These are phyloP conservation scores for Anhinga anhinga DNA, from an alignment of 2,113 vertebrate species.

Conservation along the genomic window DNA sequence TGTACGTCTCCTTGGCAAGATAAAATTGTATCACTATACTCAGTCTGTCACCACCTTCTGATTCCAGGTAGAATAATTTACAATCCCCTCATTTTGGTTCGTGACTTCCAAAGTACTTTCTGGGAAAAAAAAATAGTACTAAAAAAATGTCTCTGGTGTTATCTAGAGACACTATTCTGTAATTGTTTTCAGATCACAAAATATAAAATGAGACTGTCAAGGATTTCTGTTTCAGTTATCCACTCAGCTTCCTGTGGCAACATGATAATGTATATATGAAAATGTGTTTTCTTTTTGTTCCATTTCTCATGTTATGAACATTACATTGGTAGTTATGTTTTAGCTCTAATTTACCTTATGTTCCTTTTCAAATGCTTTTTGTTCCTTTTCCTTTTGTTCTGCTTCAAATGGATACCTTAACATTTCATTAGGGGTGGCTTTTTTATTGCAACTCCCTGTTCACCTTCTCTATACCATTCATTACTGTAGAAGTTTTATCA, in stretches of 20 bases:
- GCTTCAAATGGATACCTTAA: background rate
- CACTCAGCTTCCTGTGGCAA: background rate
- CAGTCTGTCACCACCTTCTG: background rate
- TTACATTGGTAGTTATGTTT: background rate
- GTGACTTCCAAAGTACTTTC: background rate
- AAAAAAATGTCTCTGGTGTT: no score
- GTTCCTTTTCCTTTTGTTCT: background rate
- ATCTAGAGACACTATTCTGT: background rate
- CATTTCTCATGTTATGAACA: background rate
- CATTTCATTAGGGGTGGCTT: accelerated
- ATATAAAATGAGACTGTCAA: background rate
- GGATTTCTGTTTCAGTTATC: background rate
- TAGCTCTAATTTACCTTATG: background rate
- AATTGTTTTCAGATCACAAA: background rate
- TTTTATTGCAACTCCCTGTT: background rate
- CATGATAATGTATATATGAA: background rate
- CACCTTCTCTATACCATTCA: background rate
- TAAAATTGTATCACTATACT: background rate
- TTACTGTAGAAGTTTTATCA: background rate
- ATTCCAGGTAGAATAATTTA: background rate
- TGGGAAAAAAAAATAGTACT: no score
- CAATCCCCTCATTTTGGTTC: background rate
- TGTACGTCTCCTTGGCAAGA: background rate
- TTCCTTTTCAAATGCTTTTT: no score
- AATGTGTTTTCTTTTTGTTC: background rate